These are phyloP conservation scores for Pollenia griseotomentosa DNA, from an alignment of 2,888 invertebrate species.

Conservation along the genomic window DNA sequence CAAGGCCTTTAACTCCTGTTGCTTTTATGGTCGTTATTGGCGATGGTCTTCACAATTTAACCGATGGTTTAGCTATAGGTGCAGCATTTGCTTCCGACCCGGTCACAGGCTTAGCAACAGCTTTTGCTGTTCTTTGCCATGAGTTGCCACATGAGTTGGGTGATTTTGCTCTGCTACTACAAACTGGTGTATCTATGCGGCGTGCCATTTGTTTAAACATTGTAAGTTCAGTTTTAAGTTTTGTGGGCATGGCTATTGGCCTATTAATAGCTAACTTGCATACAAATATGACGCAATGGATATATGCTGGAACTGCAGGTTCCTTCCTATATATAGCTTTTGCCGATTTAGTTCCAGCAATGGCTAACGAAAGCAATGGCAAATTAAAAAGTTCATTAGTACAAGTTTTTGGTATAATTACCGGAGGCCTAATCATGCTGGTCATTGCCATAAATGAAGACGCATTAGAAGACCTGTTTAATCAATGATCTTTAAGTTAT, in stretches of 20 bases:
- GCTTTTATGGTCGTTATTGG: slow-evolving; percentile 93
- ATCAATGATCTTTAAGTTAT: slow-evolving; percentile 72
- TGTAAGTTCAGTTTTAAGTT: slow-evolving; percentile 90
- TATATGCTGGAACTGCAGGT: slow-evolving; percentile 91
- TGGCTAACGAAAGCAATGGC: slow-evolving; percentile 85
- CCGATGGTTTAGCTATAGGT: slow-evolving; percentile 92
- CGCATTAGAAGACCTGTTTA: slow-evolving; percentile 78
- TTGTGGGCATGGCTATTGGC: slow-evolving; percentile 90
- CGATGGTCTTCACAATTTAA: slow-evolving; percentile 92
- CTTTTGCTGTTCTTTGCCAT: slow-evolving; percentile 92
- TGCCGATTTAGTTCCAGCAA: slow-evolving; percentile 90
- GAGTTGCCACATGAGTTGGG: slow-evolving; percentile 93
- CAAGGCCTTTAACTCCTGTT: slow-evolving; percentile 87
- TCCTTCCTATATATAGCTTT: slow-evolving; percentile 92
- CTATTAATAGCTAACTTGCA: slow-evolving; percentile 88
- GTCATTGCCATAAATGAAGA: slow-evolving; percentile 90
- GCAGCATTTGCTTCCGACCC: slow-evolving; percentile 90
- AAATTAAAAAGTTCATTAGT: slow-evolving; percentile 86
- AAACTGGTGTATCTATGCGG: slow-evolving; percentile 90
- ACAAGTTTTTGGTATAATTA: slow-evolving; percentile 88
- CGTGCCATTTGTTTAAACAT: slow-evolving; percentile 90
- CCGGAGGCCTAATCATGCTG: slow-evolving; percentile 90
- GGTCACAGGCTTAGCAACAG: slow-evolving; percentile 90
- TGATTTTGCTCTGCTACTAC: slow-evolving; percentile 91
- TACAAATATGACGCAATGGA: slow-evolving; percentile 89